Evolutionary conservation across 1,140 invertebrate genomes (phyloP).

Genomic region (Trachelipus rathkii): DNA sequence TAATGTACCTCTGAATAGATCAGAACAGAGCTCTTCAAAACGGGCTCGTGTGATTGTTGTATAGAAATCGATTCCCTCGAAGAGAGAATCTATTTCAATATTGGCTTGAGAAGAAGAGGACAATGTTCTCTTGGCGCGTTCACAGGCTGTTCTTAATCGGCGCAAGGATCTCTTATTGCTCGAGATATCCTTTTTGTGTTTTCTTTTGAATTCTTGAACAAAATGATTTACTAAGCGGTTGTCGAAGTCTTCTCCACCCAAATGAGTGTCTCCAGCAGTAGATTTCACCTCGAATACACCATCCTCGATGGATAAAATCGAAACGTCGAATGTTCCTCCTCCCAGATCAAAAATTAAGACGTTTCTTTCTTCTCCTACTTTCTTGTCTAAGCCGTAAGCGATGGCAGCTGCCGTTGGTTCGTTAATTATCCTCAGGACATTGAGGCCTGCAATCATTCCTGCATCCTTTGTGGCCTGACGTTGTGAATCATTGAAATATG

Average conservation of each 20-base stretch:
- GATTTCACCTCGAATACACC: conserved; percentile 69
- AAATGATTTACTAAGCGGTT: conserved; percentile 48
- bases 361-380: conserved; percentile 47
- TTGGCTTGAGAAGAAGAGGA: conserved; percentile 50
- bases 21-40: conserved; percentile 53
- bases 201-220: conserved; percentile 47
- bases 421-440: conserved; percentile 78
- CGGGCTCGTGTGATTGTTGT: conserved; percentile 52
- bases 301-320: conserved; percentile 78
- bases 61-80: conserved; percentile 62
- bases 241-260: conserved; percentile 47
- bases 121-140: conserved; percentile 57
- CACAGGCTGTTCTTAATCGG: conserved; percentile 63
- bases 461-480: conserved; percentile 88
- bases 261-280: conserved; percentile 56
- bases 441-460: conserved; percentile 78
- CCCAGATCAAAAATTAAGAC: conserved; percentile 58
- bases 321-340: conserved; percentile 70
- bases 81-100: conserved; percentile 68
- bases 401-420: conserved; percentile 75
- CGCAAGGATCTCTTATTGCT: conserved; percentile 51
- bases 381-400: conserved; percentile 66
- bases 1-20: conserved; percentile 53
- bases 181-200: conserved; percentile 46
- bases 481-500: conserved; percentile 88